Base-by-base conservation (phyloP, 2,888 invertebrate genomes). In the Monochamus alternatus region DNA sequence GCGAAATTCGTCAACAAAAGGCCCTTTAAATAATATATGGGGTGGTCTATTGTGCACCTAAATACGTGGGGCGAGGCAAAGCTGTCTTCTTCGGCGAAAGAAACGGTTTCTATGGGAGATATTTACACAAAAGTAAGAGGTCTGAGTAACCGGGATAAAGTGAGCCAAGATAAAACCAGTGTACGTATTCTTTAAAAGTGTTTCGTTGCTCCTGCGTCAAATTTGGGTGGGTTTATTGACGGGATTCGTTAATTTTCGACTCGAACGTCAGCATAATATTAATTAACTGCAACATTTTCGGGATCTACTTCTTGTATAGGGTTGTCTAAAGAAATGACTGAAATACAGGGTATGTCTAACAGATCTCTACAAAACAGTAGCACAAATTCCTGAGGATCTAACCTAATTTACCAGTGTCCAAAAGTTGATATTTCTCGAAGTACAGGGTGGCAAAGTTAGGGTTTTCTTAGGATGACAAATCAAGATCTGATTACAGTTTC, bases 11-110 rank as follows among this genome's bases (percentile, higher is more conserved):
- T 81, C 83, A 84, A 85, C 84, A 81, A 79, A 77, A 64, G 74
- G 75, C 75, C 80, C 83, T 83, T 83, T 85, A 84, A 85, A 85
- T 85, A 85, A 84, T 84, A 84, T 83, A 85, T 85, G 84, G 83
- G 83, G 82, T 81, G 80, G 81, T 80, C 84, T 77, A 84, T 84
- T 85, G 84, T 84, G 80, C 78, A 78, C 81, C 73, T 83, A 83
- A 83, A 82, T 83, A 81, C 83, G 81, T 79, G 81, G 76, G 78
- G 58, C 59, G 68, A 68, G 43, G 68, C 43, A 81, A 79, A 79
- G 81, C 79, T 55, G 52, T 78, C 79, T 79, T 77, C 73, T 78
- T 78, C 76, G 74, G 75, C 75, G 80, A 78, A 78, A 69, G 71
- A 75, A 70, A 74, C 43, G 59, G 65, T 55, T 74, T 72, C 47